Conservation (phyloP, 2,113 vertebrate genomes). For the Physeter macrocephalus region DNA sequence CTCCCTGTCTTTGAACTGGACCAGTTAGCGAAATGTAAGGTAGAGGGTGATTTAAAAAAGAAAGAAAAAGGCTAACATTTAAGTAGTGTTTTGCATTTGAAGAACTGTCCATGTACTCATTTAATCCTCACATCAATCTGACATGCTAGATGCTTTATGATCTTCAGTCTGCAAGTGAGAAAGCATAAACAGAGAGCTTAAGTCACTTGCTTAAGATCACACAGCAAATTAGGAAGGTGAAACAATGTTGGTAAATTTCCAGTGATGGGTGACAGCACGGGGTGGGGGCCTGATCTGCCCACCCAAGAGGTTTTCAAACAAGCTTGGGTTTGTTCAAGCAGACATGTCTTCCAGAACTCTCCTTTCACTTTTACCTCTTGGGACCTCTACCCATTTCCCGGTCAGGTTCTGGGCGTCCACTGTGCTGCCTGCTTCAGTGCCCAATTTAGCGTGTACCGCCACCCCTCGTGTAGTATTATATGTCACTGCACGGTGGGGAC, state of each 20-base stretch:
- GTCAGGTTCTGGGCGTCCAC: neutral
- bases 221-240: neutral
- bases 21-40: neutral
- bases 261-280: rapidly evolving
- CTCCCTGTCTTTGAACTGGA: neutral
- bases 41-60: neutral
- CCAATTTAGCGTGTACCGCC: rapidly evolving
- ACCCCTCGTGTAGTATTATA: rapidly evolving
- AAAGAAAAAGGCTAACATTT: neutral
- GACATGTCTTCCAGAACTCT: neutral
- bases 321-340: neutral
- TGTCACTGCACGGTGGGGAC: rapidly evolving
- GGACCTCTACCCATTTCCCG: neutral
- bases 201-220: neutral
- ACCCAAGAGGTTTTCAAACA: neutral
- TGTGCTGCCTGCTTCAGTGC: rapidly evolving
- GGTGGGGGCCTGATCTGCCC: neutral
- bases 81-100: neutral
- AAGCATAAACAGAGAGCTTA: neutral
- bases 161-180: neutral
- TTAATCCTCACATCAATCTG: neutral
- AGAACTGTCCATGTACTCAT: neutral
- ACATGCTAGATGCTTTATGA: neutral
- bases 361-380: neutral
- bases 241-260: neutral